These are phyloP conservation scores for Serinus canaria DNA, from an alignment of 2,113 vertebrate species.

Conservation along the genomic window DNA sequence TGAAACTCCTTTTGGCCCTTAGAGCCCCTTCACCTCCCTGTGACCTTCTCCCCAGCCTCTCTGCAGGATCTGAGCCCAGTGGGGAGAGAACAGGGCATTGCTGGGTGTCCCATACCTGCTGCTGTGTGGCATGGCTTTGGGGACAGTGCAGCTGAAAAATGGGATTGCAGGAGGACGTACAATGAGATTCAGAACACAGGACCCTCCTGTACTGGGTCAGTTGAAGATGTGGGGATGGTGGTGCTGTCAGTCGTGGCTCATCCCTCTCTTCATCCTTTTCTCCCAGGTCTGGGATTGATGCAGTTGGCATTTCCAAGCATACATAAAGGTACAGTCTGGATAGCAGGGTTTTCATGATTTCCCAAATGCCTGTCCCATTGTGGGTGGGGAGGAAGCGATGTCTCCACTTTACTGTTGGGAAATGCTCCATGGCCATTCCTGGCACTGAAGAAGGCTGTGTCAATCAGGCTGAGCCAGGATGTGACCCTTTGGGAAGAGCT, in stretches of 20 bases:
- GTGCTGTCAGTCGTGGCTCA: not conserved
- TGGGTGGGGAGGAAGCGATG: not conserved
- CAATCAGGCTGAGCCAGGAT: not conserved
- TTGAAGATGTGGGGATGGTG: not conserved
- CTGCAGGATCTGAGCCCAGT: rapidly evolving
- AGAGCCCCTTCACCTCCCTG: not conserved
- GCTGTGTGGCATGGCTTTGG: not conserved
- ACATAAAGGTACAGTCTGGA: not conserved
- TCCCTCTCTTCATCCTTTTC: not conserved
- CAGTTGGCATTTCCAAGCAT: not conserved
- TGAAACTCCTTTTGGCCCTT: not conserved
- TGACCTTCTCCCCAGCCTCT: not conserved
- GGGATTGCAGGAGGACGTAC: rapidly evolving
- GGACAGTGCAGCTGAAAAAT: not conserved
- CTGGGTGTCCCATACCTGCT: not conserved
- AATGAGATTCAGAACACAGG: not conserved
- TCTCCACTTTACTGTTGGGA: not conserved
- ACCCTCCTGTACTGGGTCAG: not conserved
- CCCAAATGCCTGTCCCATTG: not conserved
- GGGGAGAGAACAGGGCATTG: not conserved
- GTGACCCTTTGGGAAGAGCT: not conserved
- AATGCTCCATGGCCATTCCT: not conserved
- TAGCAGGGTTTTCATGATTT: not conserved
- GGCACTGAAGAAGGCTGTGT: not conserved
- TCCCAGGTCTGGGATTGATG: not conserved